Base-by-base conservation (phyloP, 2,113 vertebrate species). In the Pampusana beccarii region DNA sequence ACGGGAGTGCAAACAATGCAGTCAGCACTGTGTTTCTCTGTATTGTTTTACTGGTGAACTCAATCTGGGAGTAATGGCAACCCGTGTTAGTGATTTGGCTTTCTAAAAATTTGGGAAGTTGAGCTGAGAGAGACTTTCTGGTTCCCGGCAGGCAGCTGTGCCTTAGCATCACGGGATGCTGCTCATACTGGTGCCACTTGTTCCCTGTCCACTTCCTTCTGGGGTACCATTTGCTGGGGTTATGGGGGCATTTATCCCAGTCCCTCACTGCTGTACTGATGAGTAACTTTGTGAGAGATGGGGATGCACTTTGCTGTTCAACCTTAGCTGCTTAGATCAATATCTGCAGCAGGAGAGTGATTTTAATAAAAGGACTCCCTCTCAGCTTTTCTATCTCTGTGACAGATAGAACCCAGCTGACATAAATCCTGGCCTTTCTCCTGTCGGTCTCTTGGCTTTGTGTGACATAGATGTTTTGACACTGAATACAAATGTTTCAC, bases 351-450 rank as follows among this genome's bases (percentile, higher is more conserved):
- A 4, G 74, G 80, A 88, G 93, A 93, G 82, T 54, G 93, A 97
- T 97, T 97, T 95, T 95, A 97, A 97, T 97, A 96, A 97, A 96
- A 97, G 88, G 73, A 50, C 86, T 92, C 69, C 72, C 72, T 95
- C 88, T 90, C 83, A 71, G 95, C 92, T 93, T 91, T 96, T 92
- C 95, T 97, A 96, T 97, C 96, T 97, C 87, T 24, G 23, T 97
- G 97, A 97, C 95, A 95, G 94, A 97, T 95, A 90, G 95, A 90
- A 56, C 89, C 44, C 57, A 90, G 96, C 88, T 73, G 73, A 90
- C 97, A 96, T 96, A 93, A 97, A 98, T 97, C 92, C 96, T 72
- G 60, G 6, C 84, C 94, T 97, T 95, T 92, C 87, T 93, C 86
- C 94, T 96, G 95, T 96, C 97, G 97, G n/a, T 97, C 88, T 93